phyloP scores from a whole-genome alignment of 2,113 vertebrate species.

The Oncorhynchus masou region DNA sequence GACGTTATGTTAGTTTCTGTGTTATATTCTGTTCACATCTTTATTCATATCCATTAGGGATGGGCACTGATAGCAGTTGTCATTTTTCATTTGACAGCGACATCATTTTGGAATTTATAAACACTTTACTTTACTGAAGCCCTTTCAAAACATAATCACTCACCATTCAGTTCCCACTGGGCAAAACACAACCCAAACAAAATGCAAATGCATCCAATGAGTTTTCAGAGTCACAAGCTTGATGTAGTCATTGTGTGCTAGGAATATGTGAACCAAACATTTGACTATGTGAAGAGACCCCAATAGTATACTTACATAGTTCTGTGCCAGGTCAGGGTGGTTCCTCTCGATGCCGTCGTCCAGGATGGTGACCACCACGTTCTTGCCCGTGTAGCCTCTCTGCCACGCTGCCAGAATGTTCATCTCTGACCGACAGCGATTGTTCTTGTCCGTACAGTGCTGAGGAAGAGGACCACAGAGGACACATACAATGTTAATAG shows the following conservation, averaged over 20 bases:
- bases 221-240: too few relatives aligned
- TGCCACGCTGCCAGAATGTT: slow-evolving; percentile 90
- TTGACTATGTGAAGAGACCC: too few relatives aligned
- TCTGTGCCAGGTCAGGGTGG: slow-evolving; percentile 88
- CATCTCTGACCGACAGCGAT: slow-evolving; percentile 82
- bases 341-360: slow-evolving; percentile 93
- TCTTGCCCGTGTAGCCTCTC: slow-evolving; percentile 86
- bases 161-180: too few relatives aligned
- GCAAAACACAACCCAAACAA: too few relatives aligned
- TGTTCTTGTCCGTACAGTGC: slow-evolving; percentile 72
- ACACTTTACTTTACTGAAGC: neutral
- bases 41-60: too few relatives aligned
- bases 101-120: too few relatives aligned
- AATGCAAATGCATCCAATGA: too few relatives aligned
- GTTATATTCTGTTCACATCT: too few relatives aligned
- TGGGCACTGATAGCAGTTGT: too few relatives aligned
- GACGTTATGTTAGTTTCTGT: neutral
- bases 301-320: slow-evolving; percentile 80
- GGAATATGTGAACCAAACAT: too few relatives aligned
- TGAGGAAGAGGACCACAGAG: slow-evolving; percentile 22
- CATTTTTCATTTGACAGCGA: too few relatives aligned
- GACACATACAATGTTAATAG: slow-evolving; percentile 4
- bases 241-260: too few relatives aligned
- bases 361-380: slow-evolving; percentile 90
- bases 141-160: neutral